These are phyloP conservation scores for Thysanoteuthis rhombus DNA, from an alignment of 2,888 invertebrate genomes.

Conservation along the genomic window DNA sequence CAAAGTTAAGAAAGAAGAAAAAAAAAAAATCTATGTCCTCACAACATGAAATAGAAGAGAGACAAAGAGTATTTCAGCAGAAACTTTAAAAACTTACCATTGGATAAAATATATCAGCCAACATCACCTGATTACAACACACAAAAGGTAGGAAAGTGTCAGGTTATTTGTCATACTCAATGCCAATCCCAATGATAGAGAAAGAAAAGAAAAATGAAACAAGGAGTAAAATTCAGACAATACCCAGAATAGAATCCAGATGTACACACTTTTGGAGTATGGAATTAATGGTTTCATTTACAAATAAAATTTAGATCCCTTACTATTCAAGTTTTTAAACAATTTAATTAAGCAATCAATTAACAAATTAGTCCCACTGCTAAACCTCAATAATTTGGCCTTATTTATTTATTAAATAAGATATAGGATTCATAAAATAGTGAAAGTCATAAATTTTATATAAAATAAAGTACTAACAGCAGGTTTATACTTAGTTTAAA, in stretches of 20 bases:
- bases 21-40: not conserved
- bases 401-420: too few species aligned
- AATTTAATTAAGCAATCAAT: too few species aligned
- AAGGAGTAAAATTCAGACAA: not conserved
- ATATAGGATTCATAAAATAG: too few species aligned
- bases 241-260: not conserved
- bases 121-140: not conserved
- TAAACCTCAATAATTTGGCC: too few species aligned
- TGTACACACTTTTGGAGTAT: not conserved
- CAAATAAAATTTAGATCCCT: too few species aligned
- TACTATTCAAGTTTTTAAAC: too few species aligned
- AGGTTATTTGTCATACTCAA: not conserved
- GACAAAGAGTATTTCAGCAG: not conserved
- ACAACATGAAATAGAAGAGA: not conserved
- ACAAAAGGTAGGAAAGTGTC: not conserved
- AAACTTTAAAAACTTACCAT: not conserved
- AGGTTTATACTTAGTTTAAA: too few species aligned
- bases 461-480: too few species aligned
- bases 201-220: not conserved
- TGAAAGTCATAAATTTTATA: too few species aligned
- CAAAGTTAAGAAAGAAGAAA: too few species aligned
- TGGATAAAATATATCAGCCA: not conserved
- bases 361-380: too few species aligned
- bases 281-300: not conserved
- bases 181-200: not conserved